Base-by-base conservation (phyloP, 1,140 invertebrate species). In the Cotesia chilonis region DNA sequence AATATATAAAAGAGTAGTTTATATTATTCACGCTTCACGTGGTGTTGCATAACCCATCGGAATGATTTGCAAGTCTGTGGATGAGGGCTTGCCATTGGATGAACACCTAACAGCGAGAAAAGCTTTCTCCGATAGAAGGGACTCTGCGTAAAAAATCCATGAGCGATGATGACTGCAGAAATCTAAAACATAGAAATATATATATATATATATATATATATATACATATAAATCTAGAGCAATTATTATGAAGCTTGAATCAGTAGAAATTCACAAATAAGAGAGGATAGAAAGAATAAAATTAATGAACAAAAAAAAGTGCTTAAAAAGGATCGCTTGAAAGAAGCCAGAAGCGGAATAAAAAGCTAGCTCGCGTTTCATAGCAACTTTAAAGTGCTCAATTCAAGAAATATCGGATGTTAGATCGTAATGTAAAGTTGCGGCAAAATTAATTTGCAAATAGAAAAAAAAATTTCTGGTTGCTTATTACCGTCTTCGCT, bases 141-240 rank as follows among this genome's bases (percentile, higher is more conserved):
- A 88, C 75, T 92, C 91, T 0, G 89, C 87, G 77, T 89, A 91
- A 70, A 89, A 88, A 60, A 78, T 80, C 88, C 90, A 92, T 0
- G 91, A 89, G 28, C 90, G 86, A 61, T 90, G 86, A 80, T 93
- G 92, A 77, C 89, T 92, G 76, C 91, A 92, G 2, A 91, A 77
- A 80, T 90, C 91, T 92, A 36, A 57, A 6, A 59, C 3, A 37
- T 54, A 55, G 37, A 71, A 36, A 70, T 54, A 63, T 5, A 67
- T 12, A 76, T n/a, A 5, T 14, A 14, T 14, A 14, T 14, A 14
- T 14, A 14, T 14, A 14, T 14, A 14, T 14, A 14, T 14, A 14
- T 14, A 14, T 14, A n/a, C n/a, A 20, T 54, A 14, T 51, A 71
- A 36, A 52, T 60, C 12, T 20, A 57, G 37, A 3, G 28, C 28